phyloP scores from a whole-genome alignment of 2,888 invertebrate genomes.

The Escarpia spicata region DNA sequence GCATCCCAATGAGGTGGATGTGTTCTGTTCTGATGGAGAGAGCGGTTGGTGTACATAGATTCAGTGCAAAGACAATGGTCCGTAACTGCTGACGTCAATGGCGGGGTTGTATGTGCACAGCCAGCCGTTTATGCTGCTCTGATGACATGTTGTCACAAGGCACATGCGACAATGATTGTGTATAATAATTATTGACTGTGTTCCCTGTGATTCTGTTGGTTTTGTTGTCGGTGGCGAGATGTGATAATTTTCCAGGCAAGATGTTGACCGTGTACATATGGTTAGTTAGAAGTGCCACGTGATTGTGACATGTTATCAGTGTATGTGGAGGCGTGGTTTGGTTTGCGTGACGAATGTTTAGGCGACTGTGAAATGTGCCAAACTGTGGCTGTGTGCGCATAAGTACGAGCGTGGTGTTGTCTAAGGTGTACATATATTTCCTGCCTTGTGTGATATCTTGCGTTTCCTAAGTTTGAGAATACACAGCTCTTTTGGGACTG shows the following conservation, averaged over 20 bases:
- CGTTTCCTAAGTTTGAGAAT: neutral
- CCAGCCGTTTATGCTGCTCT: too few relatives aligned
- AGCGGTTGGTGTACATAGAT: neutral
- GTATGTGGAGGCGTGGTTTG: neutral
- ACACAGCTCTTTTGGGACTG: neutral
- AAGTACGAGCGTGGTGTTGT: neutral
- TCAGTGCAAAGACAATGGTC: neutral
- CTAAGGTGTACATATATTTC: neutral
- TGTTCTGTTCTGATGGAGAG: neutral
- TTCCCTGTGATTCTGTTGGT: neutral
- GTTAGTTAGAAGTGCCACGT: neutral
- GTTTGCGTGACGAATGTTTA: neutral
- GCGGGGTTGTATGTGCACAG: neutral
- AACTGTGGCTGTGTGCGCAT: neutral
- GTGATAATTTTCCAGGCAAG: neutral
- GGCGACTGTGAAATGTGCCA: neutral
- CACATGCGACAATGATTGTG: neutral
- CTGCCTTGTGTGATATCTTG: constrained; percentile 12
- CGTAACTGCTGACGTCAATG: neutral
- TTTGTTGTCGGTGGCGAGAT: neutral
- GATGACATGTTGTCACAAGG: neutral
- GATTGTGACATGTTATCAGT: neutral
- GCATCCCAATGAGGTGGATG: neutral
- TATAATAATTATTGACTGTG: neutral
- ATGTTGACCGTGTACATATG: neutral